Conservation (phyloP, 2,888 invertebrate genomes). For the Ctena decussata region DNA sequence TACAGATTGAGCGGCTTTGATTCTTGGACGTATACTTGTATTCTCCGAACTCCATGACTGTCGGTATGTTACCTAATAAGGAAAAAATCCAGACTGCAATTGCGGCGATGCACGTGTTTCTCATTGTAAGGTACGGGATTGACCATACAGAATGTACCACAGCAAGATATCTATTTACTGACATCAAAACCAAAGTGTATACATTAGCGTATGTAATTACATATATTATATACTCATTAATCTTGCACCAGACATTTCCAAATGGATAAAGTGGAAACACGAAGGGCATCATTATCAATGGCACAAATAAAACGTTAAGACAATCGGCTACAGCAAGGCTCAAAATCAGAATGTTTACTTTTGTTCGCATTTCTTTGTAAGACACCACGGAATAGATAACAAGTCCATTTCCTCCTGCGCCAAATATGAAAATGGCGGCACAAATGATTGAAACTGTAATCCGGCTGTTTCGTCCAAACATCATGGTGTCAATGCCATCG, state of each 20-base stretch:
- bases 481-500: too few species aligned
- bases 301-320: neutral
- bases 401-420: neutral
- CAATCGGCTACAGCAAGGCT: neutral
- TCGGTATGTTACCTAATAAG: neutral
- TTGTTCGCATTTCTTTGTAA: neutral
- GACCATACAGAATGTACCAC: neutral
- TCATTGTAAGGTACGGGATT: neutral
- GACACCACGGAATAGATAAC: neutral
- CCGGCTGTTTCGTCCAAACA: too few species aligned
- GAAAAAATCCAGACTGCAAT: neutral
- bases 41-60: neutral
- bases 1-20: neutral
- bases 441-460: too few species aligned
- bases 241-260: neutral
- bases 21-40: neutral
- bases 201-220: neutral
- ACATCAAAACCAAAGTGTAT: neutral
- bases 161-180: neutral
- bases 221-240: neutral
- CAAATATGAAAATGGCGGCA: neutral
- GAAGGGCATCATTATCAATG: neutral
- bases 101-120: neutral
- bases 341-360: neutral
- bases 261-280: neutral